phyloP scores from a whole-genome alignment of 1,140 invertebrate genomes.

The Aphelinus atriplicis region DNA sequence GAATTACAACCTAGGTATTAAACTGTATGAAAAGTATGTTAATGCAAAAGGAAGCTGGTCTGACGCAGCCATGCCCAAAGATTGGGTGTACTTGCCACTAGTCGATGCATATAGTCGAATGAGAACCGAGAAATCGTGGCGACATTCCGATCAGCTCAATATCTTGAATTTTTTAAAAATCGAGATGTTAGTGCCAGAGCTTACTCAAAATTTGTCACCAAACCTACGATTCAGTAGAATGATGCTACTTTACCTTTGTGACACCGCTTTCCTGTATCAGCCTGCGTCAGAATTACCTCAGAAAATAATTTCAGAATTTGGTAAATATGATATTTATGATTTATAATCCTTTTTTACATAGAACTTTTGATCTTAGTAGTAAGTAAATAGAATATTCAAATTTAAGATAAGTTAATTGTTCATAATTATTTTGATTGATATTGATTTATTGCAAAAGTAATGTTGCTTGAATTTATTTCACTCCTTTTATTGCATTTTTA shows the following conservation, averaged over 20 bases:
- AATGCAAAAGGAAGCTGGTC: conserved; percentile 49
- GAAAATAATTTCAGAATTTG: conserved; percentile 18
- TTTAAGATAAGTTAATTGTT: too few relatives aligned
- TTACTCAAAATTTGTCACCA: conserved; percentile 51
- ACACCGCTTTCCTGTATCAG: conserved; percentile 41
- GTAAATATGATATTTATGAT: neutral
- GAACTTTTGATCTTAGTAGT: neutral
- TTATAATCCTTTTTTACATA: neutral
- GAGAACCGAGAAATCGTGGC: conserved; percentile 38
- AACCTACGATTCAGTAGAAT: conserved; percentile 58
- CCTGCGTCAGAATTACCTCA: conserved; percentile 23
- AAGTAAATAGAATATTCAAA: too few relatives aligned
- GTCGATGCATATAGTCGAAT: conserved; percentile 68
- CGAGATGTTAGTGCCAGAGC: conserved; percentile 53
- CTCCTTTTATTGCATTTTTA: too few relatives aligned
- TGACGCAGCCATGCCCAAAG: conserved; percentile 69
- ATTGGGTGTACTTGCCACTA: conserved; percentile 76
- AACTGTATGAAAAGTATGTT: conserved; percentile 54
- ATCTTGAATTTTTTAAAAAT: conserved; percentile 51
- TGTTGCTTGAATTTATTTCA: too few relatives aligned
- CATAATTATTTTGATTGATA: too few relatives aligned
- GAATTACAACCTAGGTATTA: conserved; percentile 20
- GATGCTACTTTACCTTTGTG: conserved; percentile 57
- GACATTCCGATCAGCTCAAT: conserved; percentile 43
- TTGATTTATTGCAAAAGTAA: too few relatives aligned